A percentile compares a stretch with the other conserved stretches of the same genome.
Conservation (phyloP, 2,113 vertebrate genomes). For the Petrocephalus microphthalmus region DNA sequence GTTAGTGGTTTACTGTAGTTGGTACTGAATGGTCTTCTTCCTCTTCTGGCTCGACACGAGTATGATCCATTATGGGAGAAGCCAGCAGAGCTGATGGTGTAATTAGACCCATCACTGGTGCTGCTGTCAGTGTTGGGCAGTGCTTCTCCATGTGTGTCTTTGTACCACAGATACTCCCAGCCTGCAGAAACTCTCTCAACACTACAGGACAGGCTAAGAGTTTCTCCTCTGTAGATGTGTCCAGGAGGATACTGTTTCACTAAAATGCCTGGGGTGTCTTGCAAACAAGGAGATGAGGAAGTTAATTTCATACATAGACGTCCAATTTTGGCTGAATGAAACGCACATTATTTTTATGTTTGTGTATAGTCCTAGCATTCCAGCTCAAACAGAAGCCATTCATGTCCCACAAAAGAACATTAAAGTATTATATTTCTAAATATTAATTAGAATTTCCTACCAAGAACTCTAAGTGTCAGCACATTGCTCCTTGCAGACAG, state of each 20-base stretch:
- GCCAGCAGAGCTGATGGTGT: neutral
- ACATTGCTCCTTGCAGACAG: neutral
- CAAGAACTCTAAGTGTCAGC: neutral
- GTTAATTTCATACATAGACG: neutral
- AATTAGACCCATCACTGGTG: neutral
- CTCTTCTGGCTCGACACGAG: conserved; percentile 8
- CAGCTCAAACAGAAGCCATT: too few relatives aligned
- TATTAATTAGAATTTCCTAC: neutral
- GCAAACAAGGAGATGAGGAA: neutral
- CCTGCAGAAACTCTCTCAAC: neutral
- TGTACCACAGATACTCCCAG: conserved; percentile 4
- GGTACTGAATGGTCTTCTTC: neutral
- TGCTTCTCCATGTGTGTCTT: neutral
- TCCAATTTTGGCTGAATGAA: too few relatives aligned
- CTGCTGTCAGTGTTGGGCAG: neutral
- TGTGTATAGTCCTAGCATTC: too few relatives aligned
- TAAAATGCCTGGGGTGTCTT: neutral
- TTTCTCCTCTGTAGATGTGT: neutral
- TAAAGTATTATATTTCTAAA: neutral
- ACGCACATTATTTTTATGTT: too few relatives aligned
- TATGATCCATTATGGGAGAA: neutral
- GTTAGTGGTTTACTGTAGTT: neutral
- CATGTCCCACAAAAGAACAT: too few relatives aligned
- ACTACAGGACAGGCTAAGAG: neutral
- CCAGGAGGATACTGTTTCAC: neutral